Evolutionary conservation across 2,113 vertebrate species (phyloP).

Genomic region (Spheniscus mendiculus): DNA sequence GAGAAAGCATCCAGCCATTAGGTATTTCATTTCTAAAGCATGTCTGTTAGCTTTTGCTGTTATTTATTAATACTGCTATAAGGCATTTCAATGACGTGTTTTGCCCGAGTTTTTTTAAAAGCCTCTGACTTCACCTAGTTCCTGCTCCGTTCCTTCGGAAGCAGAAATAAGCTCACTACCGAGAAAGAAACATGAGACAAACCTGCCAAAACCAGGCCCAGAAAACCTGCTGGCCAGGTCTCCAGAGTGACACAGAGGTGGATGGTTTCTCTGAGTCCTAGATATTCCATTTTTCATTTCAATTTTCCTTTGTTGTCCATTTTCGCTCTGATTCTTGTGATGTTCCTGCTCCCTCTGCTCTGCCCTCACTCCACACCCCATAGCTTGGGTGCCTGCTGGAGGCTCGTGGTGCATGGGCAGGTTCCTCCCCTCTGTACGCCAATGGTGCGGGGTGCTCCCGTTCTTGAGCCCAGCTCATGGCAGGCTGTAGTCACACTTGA

Average conservation of each 20-base stretch:
- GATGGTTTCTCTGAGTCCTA: neutral
- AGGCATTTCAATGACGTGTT: neutral
- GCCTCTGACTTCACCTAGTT: neutral
- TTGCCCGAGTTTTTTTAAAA: neutral
- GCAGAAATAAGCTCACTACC: neutral
- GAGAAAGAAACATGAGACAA: neutral
- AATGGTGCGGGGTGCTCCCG: rapidly evolving
- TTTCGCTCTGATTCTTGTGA: neutral
- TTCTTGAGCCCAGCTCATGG: rapidly evolving
- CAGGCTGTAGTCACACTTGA: rapidly evolving
- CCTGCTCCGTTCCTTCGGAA: neutral
- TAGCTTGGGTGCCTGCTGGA: neutral
- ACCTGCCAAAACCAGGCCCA: neutral
- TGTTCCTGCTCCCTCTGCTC: neutral
- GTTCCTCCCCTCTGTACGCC: no score
- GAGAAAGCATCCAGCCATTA: neutral
- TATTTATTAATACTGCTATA: neutral
- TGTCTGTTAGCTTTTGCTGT: neutral
- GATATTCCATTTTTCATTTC: neutral
- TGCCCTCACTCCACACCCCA: no score
- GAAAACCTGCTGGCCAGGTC: neutral
- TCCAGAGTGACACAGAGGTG: neutral
- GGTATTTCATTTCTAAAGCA: neutral
- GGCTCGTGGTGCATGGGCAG: neutral
- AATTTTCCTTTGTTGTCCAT: neutral